Base-by-base conservation (phyloP, 2,113 vertebrate genomes). In the Theropithecus gelada region DNA sequence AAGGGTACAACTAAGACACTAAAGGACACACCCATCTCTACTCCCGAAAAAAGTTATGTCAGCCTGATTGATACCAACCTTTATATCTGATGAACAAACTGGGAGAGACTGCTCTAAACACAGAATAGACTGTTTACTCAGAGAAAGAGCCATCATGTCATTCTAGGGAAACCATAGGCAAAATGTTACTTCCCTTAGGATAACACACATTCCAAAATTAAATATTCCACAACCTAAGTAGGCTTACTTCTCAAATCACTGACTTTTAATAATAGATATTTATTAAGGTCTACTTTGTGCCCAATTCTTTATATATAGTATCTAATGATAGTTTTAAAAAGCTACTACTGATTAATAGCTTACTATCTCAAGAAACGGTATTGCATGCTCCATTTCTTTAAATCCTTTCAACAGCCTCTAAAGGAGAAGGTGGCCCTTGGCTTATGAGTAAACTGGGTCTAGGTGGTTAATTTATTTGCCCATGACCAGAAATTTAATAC, bases 261-360 rank as follows among this genome's bases (percentile, higher is more conserved):
- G 27, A 80, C 83, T 95, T 90, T 70, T 45, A 91, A 92, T 38
- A 91, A 92, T 22, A 85, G 12, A 76, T 61, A 95, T 73, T 59
- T 89, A 57, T 81, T 83, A 96, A 78, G 35, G 8, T 3, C 8
- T 50, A 25, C 1, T 89, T 35, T 92, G n/a, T 57, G 20, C 1
- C 6, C 17, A 73, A 22, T 30, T 43, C 30, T 57, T 84, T 83
- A 14, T 25, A 73, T 48, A 16, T 8, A 57, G 16, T 59, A 57
- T 22, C 3, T 85, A 84, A 43, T 70, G 50, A 40, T 78, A 78
- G 27, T 64, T 84, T 84, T 95, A 55, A 81, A 83, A 94, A 70
- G 10, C 6, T 68, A 75, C 13, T 90, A 90, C 20, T 86, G 88
- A 88, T 43, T 88, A 91, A 80, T 55, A 87, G 8, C 17, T 94